Evolutionary conservation across 2,888 invertebrate genomes (phyloP), one percentile per base, ranked within the genome.

Genomic region (Drosophila birchii): DNA sequence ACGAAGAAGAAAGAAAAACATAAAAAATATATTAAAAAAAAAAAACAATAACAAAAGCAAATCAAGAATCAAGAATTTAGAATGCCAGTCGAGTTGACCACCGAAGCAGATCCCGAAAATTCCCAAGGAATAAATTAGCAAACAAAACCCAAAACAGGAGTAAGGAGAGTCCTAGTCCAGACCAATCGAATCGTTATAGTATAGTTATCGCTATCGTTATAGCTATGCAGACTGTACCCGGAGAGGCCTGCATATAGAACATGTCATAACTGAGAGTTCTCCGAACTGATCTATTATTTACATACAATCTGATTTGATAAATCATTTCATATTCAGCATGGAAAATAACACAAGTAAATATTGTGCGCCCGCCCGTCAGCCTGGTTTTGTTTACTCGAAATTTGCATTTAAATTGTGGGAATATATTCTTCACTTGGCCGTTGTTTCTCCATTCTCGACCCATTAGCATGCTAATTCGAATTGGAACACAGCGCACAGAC

Each of bases 331-430:
- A 67, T 69, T 67, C 56, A 66, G 56, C 29, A 23, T 49, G 49
- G 38, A 66, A 57, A 69, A 66, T 44, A 66, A 66, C 43, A 41
- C 56, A 66, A 69, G 56, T 67, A 57, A 67, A 69, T 69, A 67
- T 51, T 57, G 67, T 67, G 56, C 47, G 55, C 47, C 47, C 29
- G 29, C 29, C 29, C 51, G 44, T 16, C 16, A 18, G 51, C 36
- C 51, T 67, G 51, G 67, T 51, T 69, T 71, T 70, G 71, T 57
- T 71, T 69, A 61, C 60, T 53, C 45, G 26, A 61, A 53, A 78
- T 85, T 83, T 77, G 73, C 82, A 83, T 85, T 78, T 62, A 69
- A 71, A 75, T 74, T 63, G 63, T 82, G 78, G 75, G 80, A 85
- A 82, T 63, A 18, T 73, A 63, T 77, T 56, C 56, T 69, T 59